Base-by-base conservation (phyloP, 2,888 invertebrate species). In the Bembecia ichneumoniformis region DNA sequence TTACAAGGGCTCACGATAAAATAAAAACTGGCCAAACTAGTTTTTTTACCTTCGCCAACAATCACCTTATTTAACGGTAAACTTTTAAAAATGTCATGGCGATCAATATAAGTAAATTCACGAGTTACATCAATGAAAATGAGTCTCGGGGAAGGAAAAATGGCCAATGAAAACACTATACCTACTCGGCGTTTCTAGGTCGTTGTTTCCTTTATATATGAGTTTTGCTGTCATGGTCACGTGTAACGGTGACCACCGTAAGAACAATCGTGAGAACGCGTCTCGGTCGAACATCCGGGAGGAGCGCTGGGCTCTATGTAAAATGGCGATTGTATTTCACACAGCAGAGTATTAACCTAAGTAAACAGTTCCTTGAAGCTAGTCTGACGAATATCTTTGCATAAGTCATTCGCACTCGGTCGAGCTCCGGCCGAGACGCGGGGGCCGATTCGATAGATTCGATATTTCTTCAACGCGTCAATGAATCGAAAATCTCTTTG, bases 321-420 rank as follows among this genome's bases (percentile, higher is more conserved):
- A 9, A 45, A 44, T 74, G 67, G 73, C 58, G 47, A 51, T 55
- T 55, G 55, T 55, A 55, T 52, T 61, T 53, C 62, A 65, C 59
- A 62, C 58, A 68, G 62, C 55, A 56, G 62, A 59, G 57, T 70
- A 65, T 71, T 72, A 71, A 67, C 69, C 65, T 71, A 74, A 75
- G 61, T 68, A 74, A 76, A 75, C 67, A 71, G 62, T 81, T 77
- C 77, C 55, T 58, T 55, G 78, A 80, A 77, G 52, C 51, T 52
- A 55, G 53, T 57, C 58, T 63, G 69, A 68, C 59, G 59, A 65
- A 65, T 65, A 56, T 67, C 66, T 82, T 82, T 78, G 65, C 75
- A 64, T 64, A 77, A 75, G 56, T 71, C 68, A 75, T 81, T 80
- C 65, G 65, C 71, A 68, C 62, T 64, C 54, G 49, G 56, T 52